Conservation (phyloP, 2,888 invertebrate genomes). For the Mythimna albipuncta region DNA sequence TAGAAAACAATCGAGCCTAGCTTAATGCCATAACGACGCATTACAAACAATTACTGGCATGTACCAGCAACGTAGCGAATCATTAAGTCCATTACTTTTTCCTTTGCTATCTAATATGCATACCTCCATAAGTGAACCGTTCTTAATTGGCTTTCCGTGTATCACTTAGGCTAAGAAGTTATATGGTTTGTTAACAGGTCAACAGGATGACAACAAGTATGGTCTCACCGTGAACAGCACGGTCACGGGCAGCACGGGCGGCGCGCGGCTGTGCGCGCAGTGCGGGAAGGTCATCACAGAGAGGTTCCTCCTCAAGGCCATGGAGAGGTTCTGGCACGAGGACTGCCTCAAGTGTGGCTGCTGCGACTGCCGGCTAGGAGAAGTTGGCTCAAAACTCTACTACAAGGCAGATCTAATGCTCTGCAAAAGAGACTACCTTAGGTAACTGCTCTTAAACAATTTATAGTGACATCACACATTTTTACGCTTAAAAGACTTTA, state of each 20-base stretch:
- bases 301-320: conserved; percentile 95
- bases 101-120: conserved; percentile 47
- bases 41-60: conserved; percentile 81
- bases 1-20: conserved; percentile 86
- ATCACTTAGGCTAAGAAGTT: conserved; percentile 10
- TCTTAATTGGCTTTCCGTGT: conserved; percentile 38
- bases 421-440: conserved; percentile 97
- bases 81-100: conserved; percentile 58
- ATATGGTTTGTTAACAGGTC: conserved; percentile 74
- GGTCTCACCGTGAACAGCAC: conserved; percentile 75
- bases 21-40: conserved; percentile 81
- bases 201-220: conserved; percentile 88
- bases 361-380: conserved; percentile 98
- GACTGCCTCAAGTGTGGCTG: conserved; percentile 98
- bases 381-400: conserved; percentile 97
- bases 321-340: conserved; percentile 98
- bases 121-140: conserved; percentile 25
- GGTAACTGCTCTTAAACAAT: conserved; percentile 87
- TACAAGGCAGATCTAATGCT: conserved; percentile 97
- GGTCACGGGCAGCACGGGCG: conserved; percentile 79
- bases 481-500: conserved; percentile 65
- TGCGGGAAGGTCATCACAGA: conserved; percentile 97
- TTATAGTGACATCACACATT: conserved; percentile 47
- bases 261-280: conserved; percentile 94
- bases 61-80: conserved; percentile 55